Base-by-base conservation (phyloP, 2,888 invertebrate species). In the Luperina nickerlii region DNA sequence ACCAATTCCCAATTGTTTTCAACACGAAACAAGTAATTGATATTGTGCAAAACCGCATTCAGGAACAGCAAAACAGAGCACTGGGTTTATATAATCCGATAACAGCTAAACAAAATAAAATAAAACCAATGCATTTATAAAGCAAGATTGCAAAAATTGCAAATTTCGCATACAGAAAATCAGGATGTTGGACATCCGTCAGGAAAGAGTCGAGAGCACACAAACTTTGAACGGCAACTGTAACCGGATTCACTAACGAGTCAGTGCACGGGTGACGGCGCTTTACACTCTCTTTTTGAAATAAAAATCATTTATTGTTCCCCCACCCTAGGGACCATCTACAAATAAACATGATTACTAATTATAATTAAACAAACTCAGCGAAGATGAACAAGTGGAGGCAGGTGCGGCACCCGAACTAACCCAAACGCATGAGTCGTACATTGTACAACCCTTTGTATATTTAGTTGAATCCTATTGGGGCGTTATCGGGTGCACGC, bases 231-330 rank as follows among this genome's bases (percentile, higher is more conserved):
- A 92, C 93, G 93, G 90, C 90, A 91, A 92, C 91, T 89, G 90
- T 96, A 96, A 96, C 95, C 91, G 92, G 93, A 95, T 96, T 96
- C 93, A 90, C 95, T 96, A 96, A 96, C 95, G 96, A 96, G 94
- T 93, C 92, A 88, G 76, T 88, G 92, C 91, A 91, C 92, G 92
- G 91, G 90, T 90, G 91, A 90, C 89, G 87, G 91, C 83, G 85
- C 82, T 85, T 86, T 79, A 86, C 76, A 72, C 57, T 71, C 65
- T 78, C 86, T 85, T 87, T 87, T 89, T 86, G 78, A 87, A 89
- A 89, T 90, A 90, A 90, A 90, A 89, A 88, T 83, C 79, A 78
- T 88, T 85, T 86, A 84, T 79, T 84, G 78, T 83, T 78, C 68
- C 73, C 76, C 68, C 67, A 76, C 66, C 74, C 83, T 69, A 18